Evolutionary conservation across 2,797 vertebrate genomes (phyloP).

Genomic region (Malacoraja senta): DNA sequence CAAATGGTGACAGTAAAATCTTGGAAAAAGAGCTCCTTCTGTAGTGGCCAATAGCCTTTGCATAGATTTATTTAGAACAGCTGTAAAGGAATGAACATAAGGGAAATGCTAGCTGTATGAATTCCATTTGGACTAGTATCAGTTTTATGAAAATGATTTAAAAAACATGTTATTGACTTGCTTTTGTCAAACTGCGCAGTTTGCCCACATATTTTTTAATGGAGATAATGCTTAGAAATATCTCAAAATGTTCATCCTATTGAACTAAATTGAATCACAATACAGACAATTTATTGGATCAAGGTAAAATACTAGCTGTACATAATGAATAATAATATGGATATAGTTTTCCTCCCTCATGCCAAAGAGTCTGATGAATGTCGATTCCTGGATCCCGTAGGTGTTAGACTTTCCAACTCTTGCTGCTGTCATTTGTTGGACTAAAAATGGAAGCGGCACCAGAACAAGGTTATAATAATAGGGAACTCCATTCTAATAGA

Average conservation of each 20-base stretch:
- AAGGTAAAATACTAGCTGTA: neutral
- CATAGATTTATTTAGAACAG: conserved; percentile 37
- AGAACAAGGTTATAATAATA: neutral
- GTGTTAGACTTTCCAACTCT: neutral
- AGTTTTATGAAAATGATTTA: neutral
- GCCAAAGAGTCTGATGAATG: neutral
- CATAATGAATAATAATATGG: neutral
- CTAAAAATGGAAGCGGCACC: neutral
- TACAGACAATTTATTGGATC: neutral
- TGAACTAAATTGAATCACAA: neutral
- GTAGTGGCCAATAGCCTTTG: conserved; percentile 46
- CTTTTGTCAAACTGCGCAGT: neutral
- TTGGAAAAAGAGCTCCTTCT: conserved; percentile 55
- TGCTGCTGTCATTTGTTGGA: neutral
- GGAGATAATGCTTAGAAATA: neutral
- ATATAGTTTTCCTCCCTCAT: neutral
- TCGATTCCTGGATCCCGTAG: neutral
- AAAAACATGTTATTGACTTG: neutral
- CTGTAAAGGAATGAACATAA: conserved; percentile 42
- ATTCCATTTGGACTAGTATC: conserved; percentile 22
- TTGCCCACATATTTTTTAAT: neutral
- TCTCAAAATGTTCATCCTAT: neutral
- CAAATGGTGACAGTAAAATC: conserved; percentile 46
- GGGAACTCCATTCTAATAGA: neutral
- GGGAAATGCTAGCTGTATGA: conserved; percentile 30